Percentiles rank a stretch among this genome's conserved stretches.
These are phyloP conservation scores for Idris sp. DNA, from an alignment of 1,140 invertebrate genomes.

Conservation along the genomic window DNA sequence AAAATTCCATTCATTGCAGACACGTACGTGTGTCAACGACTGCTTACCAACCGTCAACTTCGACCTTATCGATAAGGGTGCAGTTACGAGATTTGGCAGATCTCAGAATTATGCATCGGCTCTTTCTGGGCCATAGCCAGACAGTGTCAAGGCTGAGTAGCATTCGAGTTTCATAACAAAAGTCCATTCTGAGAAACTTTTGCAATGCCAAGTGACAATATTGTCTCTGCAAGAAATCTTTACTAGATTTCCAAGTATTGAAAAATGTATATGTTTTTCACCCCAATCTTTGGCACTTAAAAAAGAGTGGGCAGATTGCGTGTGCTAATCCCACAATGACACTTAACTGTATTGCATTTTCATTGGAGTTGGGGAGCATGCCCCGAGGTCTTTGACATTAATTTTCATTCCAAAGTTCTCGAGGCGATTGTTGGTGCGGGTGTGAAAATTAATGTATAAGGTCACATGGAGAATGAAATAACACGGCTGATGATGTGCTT, in stretches of 20 bases:
- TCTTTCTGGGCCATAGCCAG: constrained; percentile 18
- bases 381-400: constrained; percentile 3
- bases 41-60: constrained; percentile 62
- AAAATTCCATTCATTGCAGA: constrained; percentile 72
- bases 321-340: too few species aligned
- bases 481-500: not conserved
- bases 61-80: constrained; percentile 31
- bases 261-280: too few species aligned
- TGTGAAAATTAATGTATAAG: constrained; percentile 8
- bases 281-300: too few species aligned
- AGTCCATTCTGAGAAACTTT: too few species aligned
- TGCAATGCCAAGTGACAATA: too few species aligned
- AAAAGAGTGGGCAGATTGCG: too few species aligned
- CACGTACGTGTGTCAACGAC: constrained; percentile 6
- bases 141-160: constrained; percentile 40
- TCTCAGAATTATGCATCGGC: constrained; percentile 6
- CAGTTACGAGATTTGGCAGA: constrained; percentile 6
- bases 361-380: too few species aligned
- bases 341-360: too few species aligned
- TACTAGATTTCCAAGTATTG: too few species aligned
- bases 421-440: not conserved
- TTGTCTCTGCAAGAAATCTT: too few species aligned
- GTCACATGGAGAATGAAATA: not conserved
- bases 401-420: not conserved
- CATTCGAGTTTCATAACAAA: too few species aligned